phyloP scores from a whole-genome alignment of 2,797 vertebrate species.

The Periparus ater region DNA sequence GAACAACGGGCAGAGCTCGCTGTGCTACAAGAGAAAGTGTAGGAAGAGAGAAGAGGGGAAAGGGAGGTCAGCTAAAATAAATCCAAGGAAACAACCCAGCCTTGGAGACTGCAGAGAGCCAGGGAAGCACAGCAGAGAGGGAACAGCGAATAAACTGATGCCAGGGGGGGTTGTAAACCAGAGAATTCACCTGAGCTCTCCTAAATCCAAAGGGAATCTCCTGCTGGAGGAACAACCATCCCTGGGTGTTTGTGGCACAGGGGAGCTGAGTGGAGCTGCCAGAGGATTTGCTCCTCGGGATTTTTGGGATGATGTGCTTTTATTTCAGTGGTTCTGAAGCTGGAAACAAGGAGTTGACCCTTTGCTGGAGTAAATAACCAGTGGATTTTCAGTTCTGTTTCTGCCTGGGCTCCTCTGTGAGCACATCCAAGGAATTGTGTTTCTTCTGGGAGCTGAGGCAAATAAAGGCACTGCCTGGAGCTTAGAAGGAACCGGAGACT shows the following conservation, averaged over 20 bases:
- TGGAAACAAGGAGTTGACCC: background rate
- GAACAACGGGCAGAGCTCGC: background rate
- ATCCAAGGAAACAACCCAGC: background rate
- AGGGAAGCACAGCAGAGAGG: background rate
- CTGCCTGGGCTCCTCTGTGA: background rate
- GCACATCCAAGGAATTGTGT: background rate
- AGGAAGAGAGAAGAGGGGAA: background rate
- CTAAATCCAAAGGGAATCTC: background rate
- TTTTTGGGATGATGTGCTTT: background rate
- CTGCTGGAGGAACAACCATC: background rate
- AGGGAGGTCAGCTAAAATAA: background rate
- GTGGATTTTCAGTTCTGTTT: background rate
- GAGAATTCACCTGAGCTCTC: background rate
- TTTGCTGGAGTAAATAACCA: background rate
- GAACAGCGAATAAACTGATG: background rate
- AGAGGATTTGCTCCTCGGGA: background rate
- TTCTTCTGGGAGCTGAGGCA: background rate
- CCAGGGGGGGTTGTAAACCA: rapidly evolving
- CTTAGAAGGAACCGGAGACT: background rate
- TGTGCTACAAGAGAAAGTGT: background rate
- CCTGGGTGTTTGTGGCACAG: background rate
- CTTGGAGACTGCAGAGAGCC: background rate
- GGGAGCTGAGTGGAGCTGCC: background rate
- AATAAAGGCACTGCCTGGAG: background rate
- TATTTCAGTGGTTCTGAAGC: background rate